Percentiles rank a stretch among this genome's conserved stretches.
phyloP scores from a whole-genome alignment of 1,140 invertebrate genomes.

The Drosophila nigromelanica region DNA sequence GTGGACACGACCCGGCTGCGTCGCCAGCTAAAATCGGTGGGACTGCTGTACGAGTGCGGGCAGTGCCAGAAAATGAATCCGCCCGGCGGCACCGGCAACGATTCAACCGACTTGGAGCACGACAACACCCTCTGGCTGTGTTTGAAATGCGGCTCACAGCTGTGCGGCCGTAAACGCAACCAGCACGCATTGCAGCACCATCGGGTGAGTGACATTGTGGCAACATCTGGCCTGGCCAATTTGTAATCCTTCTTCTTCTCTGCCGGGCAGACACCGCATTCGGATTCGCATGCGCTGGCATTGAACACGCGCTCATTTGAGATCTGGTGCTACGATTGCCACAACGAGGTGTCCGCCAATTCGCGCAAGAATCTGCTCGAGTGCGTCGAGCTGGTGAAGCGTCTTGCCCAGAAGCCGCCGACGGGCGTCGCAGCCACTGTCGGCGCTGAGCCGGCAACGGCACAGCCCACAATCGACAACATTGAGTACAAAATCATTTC shows the following conservation, averaged over 20 bases:
- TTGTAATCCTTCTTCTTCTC: neutral
- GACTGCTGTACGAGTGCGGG: constrained; percentile 86
- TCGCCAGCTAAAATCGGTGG: constrained; percentile 86
- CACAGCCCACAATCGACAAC: constrained; percentile 49
- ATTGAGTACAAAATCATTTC: constrained; percentile 65
- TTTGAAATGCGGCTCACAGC: constrained; percentile 89
- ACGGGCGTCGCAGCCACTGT: neutral
- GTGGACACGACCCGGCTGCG: constrained; percentile 87
- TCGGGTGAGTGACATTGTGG: constrained; percentile 72
- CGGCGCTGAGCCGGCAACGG: neutral
- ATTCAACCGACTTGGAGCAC: constrained; percentile 85
- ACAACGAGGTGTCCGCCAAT: constrained; percentile 86
- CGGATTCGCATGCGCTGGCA: constrained; percentile 90
- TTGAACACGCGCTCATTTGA: constrained; percentile 89
- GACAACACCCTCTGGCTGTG: constrained; percentile 88
- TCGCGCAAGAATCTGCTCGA: constrained; percentile 87
- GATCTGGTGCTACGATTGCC: constrained; percentile 91
- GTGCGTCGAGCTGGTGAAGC: constrained; percentile 87
- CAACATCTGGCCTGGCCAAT: too few relatives aligned
- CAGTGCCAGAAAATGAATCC: constrained; percentile 84
- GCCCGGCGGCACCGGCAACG: constrained; percentile 1
- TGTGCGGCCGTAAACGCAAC: constrained; percentile 89
- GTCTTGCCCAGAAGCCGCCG: constrained; percentile 83
- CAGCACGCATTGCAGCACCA: constrained; percentile 92
- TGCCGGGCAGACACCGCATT: constrained; percentile 86